Conservation (phyloP, 2,113 vertebrate species). For the Coptodon bakossiorum region DNA sequence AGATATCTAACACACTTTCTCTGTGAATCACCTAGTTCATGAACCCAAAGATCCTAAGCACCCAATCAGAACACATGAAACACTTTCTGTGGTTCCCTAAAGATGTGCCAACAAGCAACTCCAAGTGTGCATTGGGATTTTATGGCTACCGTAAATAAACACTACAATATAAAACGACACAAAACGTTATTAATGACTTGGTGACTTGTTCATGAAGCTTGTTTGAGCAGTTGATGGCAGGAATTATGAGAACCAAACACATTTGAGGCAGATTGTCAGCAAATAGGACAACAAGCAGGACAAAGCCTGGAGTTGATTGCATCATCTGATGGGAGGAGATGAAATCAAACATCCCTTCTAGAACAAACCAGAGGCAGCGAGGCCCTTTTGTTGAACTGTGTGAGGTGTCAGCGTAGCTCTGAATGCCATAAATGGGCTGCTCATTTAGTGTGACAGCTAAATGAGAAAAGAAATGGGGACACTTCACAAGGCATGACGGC, state of each 20-base stretch:
- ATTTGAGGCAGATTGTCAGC: neutral
- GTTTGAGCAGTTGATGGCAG: neutral
- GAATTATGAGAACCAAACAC: neutral
- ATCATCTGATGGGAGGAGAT: neutral
- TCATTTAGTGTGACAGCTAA: neutral
- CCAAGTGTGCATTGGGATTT: neutral
- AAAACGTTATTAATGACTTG: neutral
- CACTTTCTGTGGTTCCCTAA: neutral
- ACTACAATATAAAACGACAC: neutral
- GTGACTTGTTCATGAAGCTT: neutral
- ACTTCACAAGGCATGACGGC: neutral
- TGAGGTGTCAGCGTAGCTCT: neutral
- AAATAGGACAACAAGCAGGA: neutral
- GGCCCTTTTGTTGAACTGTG: neutral
- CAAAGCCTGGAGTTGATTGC: neutral
- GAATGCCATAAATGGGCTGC: neutral
- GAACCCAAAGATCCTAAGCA: neutral
- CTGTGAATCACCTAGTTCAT: neutral
- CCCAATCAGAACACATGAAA: neutral
- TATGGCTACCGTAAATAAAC: neutral
- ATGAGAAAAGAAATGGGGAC: neutral
- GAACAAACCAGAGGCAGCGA: neutral
- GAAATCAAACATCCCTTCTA: neutral
- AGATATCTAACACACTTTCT: neutral
- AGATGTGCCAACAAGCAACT: neutral